Evolutionary conservation across 2,797 vertebrate species (phyloP).

Genomic region (Mionectes olivaceus): DNA sequence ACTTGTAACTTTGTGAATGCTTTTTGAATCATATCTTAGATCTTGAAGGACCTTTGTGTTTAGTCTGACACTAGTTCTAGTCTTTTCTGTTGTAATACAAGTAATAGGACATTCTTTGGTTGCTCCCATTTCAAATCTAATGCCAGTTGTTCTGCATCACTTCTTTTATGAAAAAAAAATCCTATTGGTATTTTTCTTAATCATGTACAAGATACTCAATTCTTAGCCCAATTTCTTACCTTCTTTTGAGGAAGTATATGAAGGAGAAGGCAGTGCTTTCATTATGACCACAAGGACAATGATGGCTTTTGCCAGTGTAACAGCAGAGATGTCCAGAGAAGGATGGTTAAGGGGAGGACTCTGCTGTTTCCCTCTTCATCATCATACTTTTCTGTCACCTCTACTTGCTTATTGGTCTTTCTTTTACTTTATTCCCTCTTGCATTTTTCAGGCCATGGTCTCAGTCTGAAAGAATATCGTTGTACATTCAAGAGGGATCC

Average conservation of each 20-base stretch:
- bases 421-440: neutral
- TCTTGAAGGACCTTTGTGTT: neutral
- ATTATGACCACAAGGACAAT: neutral
- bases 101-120: neutral
- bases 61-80: neutral
- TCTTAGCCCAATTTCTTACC: neutral
- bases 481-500: neutral
- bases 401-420: neutral
- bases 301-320: neutral
- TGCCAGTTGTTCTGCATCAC: neutral
- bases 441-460: neutral
- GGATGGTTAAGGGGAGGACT: neutral
- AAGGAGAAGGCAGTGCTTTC: neutral
- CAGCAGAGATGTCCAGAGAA: neutral
- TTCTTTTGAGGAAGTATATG: neutral
- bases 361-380: neutral
- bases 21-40: neutral
- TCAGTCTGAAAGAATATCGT: neutral
- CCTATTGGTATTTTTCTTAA: neutral
- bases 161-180: neutral
- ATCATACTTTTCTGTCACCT: neutral
- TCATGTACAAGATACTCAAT: accelerated
- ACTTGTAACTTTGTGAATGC: neutral
- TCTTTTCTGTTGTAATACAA: neutral
- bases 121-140: neutral